phyloP scores from a whole-genome alignment of 1,140 invertebrate genomes.

The Drosophila malerkotliana region DNA sequence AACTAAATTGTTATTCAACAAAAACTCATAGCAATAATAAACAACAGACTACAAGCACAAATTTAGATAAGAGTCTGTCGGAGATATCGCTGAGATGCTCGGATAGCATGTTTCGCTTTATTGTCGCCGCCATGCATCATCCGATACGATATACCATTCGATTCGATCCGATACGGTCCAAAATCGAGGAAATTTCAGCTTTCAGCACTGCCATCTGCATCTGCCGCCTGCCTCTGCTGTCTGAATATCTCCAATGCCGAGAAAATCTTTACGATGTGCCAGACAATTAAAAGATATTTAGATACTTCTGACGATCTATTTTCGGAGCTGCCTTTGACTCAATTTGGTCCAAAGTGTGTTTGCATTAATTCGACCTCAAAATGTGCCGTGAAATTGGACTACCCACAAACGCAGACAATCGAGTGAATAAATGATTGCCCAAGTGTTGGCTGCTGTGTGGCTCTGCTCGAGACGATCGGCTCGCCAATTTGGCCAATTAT shows the following conservation, averaged over 20 bases:
- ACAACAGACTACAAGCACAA: constrained; percentile 39
- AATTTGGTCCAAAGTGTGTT: constrained; percentile 59
- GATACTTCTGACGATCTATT: constrained; percentile 39
- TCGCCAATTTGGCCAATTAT: constrained; percentile 31
- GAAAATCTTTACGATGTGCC: constrained; percentile 74
- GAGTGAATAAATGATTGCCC: constrained; percentile 23
- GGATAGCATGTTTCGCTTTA: constrained; percentile 57
- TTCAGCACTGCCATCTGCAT: constrained; percentile 65
- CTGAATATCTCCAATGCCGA: constrained; percentile 37
- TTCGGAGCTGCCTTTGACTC: constrained; percentile 43
- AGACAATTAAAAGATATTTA: constrained; percentile 70
- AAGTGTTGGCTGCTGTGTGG: constrained; percentile 17
- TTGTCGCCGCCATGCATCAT: constrained; percentile 73
- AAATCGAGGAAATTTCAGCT: constrained; percentile 52
- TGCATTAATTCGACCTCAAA: constrained; percentile 70
- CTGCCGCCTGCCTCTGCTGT: constrained; percentile 51
- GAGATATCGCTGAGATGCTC: constrained; percentile 21
- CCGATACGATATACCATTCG: constrained; percentile 35
- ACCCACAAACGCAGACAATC: constrained; percentile 4
- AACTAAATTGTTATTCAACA: constrained; percentile 61
- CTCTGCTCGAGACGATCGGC: constrained; percentile 2
- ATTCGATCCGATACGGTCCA: constrained; percentile 13
- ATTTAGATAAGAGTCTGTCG: constrained; percentile 34
- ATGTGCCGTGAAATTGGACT: constrained; percentile 56
- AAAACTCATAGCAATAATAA: constrained; percentile 41